A percentile compares a stretch with the other conserved stretches of the same genome.
These are phyloP conservation scores for Plebejus anna DNA, from an alignment of 2,888 invertebrate species.

Conservation along the genomic window DNA sequence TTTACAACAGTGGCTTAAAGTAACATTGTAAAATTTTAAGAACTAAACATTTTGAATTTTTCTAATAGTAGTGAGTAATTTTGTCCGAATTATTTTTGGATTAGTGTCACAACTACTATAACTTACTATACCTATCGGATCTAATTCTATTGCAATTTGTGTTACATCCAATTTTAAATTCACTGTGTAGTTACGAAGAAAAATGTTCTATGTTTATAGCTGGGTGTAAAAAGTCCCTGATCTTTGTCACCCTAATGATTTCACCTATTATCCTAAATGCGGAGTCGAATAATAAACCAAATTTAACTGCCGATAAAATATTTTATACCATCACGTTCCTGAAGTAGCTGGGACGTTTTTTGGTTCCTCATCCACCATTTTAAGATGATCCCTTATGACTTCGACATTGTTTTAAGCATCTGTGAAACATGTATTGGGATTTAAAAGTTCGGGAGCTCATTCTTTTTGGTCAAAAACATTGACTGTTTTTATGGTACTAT, in stretches of 20 bases:
- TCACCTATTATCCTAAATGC: constrained; percentile 72
- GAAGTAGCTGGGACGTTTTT: constrained; percentile 61
- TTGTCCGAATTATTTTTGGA: too few relatives aligned
- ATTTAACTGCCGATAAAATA: constrained; percentile 75
- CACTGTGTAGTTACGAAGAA: constrained; percentile 13
- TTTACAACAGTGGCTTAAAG: not conserved
- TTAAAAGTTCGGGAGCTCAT: constrained; percentile 36
- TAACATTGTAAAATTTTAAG: not conserved
- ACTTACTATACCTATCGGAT: not conserved
- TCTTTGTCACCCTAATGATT: constrained; percentile 64
- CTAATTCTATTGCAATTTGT: not conserved
- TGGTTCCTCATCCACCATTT: constrained; percentile 48
- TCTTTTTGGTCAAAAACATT: constrained; percentile 49
- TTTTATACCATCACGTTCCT: constrained; percentile 64
- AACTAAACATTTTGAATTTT: not conserved
- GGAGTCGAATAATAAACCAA: constrained; percentile 65
- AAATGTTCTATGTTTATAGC: constrained; percentile 22
- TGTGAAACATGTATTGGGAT: constrained; percentile 15
- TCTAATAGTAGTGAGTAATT: not conserved
- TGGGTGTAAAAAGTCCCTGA: constrained; percentile 49
- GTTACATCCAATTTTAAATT: constrained; percentile 11
- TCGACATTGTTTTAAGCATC: not conserved
- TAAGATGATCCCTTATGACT: constrained; percentile 43
- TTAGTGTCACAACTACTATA: too few relatives aligned
- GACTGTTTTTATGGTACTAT: constrained; percentile 69